Evolutionary conservation across 2,888 invertebrate genomes (phyloP).

Genomic region (Auanema freiburgensis): DNA sequence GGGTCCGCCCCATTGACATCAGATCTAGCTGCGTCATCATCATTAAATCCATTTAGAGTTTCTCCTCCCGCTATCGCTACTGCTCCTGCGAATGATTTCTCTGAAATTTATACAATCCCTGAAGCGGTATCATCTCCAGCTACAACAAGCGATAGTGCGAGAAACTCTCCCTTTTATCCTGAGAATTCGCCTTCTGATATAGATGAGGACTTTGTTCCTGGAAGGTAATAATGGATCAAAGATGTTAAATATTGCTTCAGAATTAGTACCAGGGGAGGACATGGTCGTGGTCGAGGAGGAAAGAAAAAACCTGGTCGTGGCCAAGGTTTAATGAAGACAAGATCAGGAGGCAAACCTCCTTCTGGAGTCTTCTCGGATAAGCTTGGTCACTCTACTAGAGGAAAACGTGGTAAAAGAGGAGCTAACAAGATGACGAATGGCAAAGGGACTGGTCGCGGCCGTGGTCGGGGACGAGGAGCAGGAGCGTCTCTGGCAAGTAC

Average conservation of each 20-base stretch:
- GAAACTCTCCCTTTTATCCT: conserved; percentile 44
- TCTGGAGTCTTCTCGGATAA: conserved; percentile 33
- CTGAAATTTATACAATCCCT: conserved; percentile 10
- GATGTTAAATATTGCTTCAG: no score
- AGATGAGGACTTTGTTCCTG: conserved; percentile 46
- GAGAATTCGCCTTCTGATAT: conserved; percentile 36
- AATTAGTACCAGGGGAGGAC: conserved; percentile 23
- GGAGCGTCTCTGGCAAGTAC: no score
- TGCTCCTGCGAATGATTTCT: neutral
- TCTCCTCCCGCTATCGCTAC: neutral
- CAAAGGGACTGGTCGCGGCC: conserved; percentile 32
- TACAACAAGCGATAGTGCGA: conserved; percentile 35
- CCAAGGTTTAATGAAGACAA: conserved; percentile 27
- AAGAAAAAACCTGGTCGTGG: conserved; percentile 48
- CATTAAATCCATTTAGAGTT: neutral
- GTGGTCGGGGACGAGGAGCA: conserved; percentile 30
- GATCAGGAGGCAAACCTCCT: conserved; percentile 27
- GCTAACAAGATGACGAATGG: conserved; percentile 17
- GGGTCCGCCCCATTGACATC: neutral
- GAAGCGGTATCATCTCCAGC: conserved; percentile 18
- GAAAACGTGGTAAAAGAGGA: conserved; percentile 45
- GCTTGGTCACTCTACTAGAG: conserved; percentile 28
- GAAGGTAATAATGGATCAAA: conserved; percentile 19
- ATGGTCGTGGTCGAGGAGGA: conserved; percentile 26
- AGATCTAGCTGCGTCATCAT: neutral